These are phyloP conservation scores for Polydrusus cervinus DNA, from an alignment of 2,888 invertebrate species.

Conservation along the genomic window DNA sequence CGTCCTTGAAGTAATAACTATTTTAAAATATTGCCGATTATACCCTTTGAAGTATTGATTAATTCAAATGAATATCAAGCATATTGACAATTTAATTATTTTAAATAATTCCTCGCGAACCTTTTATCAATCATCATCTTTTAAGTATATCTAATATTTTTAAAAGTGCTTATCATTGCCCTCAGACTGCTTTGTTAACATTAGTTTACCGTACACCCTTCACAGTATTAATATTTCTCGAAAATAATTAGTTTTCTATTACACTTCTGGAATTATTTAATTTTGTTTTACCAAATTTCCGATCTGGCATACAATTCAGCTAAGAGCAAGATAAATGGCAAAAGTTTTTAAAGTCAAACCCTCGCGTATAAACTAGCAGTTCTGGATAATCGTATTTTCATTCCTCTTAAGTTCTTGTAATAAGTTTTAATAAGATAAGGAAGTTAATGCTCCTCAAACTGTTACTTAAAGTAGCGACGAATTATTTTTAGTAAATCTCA, in stretches of 20 bases:
- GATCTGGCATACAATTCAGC: background rate
- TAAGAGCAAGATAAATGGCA: background rate
- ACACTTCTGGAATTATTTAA: background rate
- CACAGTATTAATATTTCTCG: background rate
- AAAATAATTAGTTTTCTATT: background rate
- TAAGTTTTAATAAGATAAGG: slow-evolving; percentile 3
- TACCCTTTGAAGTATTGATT: background rate
- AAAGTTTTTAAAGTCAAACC: background rate
- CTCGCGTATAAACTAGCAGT: background rate
- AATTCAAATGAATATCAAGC: too few species aligned
- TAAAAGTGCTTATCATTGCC: too few species aligned
- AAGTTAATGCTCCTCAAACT: background rate
- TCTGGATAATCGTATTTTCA: background rate
- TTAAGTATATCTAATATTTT: too few species aligned
- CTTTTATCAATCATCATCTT: too few species aligned
- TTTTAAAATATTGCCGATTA: too few species aligned
- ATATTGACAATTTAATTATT: too few species aligned
- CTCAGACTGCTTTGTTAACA: too few species aligned
- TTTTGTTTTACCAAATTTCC: background rate
- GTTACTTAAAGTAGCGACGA: background rate
- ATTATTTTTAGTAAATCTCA: background rate
- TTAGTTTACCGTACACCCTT: too few species aligned
- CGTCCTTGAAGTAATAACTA: too few species aligned
- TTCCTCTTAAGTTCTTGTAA: background rate
- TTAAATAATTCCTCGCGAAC: too few species aligned